Base-by-base conservation (phyloP, 2,888 invertebrate genomes). In the Acanthosepion esculentum region DNA sequence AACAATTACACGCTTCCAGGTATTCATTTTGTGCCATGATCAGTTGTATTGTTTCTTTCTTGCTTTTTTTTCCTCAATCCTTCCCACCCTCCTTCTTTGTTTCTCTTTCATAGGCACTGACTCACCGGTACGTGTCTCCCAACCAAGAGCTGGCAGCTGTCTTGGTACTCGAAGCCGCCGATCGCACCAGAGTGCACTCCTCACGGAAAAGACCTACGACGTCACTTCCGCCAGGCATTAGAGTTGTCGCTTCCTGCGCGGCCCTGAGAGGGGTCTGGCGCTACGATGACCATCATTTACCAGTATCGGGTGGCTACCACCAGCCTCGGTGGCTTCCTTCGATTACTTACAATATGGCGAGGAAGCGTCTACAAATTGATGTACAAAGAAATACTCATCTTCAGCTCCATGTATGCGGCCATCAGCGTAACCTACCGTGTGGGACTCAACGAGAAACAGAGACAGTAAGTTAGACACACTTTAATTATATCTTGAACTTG, bases 321-420 rank as follows among this genome's bases (percentile, higher is more conserved):
- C 18, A 96, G 96, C 8, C 95, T 96, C 33, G 96, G 96, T 41
- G 96, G 96, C 5, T 97, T 97, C 95, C 95, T 96, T 33, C 96
- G 96, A 93, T 95, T 97, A 26, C 95, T 97, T 29, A 98, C 95
- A 98, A 99, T 99, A 98, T 99, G 99, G 99, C 98, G 98, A 96
- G 99, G 99, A 92, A 99, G 99, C 97, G 98, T 99, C 96, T 99
- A 99, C 98, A 99, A 99, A 98, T 98, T 99, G 96, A 98, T 99
- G 95, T 99, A 99, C 99, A 98, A 98, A 96, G 99, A 99, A 97
- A 98, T 99, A 94, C 97, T 98, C 55, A 98, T 98, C 94, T 99
- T 99, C 97, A 98, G 99, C 95, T 97, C 98, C 78, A 97, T 98
- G 94, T 99, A 99, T 97, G 99, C 99, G 97, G 96, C 98, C 92